These are phyloP conservation scores for Arizona elegans DNA, from an alignment of 2,113 vertebrate genomes.

Conservation along the genomic window DNA sequence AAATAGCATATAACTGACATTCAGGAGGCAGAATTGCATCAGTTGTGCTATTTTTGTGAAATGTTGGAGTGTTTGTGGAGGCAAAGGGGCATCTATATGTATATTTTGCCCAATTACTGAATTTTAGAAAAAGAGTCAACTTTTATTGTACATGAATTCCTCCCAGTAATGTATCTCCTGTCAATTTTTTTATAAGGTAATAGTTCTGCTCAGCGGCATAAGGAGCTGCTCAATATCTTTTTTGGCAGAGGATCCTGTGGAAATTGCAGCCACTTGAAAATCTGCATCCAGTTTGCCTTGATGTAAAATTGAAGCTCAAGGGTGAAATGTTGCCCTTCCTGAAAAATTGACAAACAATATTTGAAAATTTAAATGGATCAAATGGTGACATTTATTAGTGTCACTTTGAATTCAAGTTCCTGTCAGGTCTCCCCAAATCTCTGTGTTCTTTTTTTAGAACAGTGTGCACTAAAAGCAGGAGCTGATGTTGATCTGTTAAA, in stretches of 20 bases:
- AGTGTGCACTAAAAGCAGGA: background rate
- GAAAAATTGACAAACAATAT: background rate
- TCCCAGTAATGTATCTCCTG: background rate
- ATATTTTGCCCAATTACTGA: background rate
- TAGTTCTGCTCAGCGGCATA: background rate
- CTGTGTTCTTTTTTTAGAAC: background rate
- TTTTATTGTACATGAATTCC: background rate
- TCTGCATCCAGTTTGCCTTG: background rate
- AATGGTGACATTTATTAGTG: background rate
- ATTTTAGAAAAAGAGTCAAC: background rate
- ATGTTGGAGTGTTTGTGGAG: background rate
- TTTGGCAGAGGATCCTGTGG: background rate
- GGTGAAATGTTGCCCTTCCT: background rate
- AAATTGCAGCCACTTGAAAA: background rate
- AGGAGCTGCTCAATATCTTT: background rate
- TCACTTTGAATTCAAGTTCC: background rate
- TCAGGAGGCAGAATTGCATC: background rate
- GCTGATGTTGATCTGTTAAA: background rate
- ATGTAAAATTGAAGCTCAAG: background rate
- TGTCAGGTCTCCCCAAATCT: background rate
- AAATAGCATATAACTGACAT: background rate
- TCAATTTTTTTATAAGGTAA: background rate
- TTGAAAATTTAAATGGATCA: background rate
- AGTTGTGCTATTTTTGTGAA: background rate
- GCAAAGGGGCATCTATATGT: background rate